A percentile compares a stretch with the other conserved stretches of the same genome.
These are phyloP conservation scores for Diabrotica balteata DNA, from an alignment of 2,888 invertebrate species.

Conservation along the genomic window DNA sequence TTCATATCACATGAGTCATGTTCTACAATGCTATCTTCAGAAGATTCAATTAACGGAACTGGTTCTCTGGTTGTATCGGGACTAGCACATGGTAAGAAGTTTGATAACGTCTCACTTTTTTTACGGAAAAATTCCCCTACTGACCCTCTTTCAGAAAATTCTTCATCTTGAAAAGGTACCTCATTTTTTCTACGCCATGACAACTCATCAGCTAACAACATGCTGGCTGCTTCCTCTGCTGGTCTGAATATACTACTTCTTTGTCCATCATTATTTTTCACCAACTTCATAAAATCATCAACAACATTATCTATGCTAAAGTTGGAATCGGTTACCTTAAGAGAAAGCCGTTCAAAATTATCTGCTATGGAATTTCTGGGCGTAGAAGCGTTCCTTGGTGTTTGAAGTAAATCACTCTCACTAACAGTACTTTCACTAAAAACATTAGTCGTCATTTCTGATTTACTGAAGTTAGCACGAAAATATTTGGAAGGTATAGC, in stretches of 20 bases:
- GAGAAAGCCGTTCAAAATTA: constrained; percentile 44
- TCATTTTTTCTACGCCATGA: constrained; percentile 57
- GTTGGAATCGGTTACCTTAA: constrained; percentile 44
- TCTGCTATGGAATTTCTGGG: constrained; percentile 46
- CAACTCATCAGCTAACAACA: constrained; percentile 58
- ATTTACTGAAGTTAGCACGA: constrained; percentile 37
- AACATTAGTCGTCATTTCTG: constrained; percentile 25
- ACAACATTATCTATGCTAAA: constrained; percentile 47
- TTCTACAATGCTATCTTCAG: constrained; percentile 19
- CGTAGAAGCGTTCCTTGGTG: constrained; percentile 48
- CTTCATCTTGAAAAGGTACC: constrained; percentile 41
- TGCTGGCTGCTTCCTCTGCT: constrained; percentile 56
- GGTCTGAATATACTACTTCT: constrained; percentile 48
- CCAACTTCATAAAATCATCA: constrained; percentile 43
- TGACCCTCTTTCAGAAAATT: constrained; percentile 46
- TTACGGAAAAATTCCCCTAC: constrained; percentile 61
- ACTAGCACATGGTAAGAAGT: constrained; percentile 45
- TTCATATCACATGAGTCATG: background rate
- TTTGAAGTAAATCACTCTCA: constrained; percentile 51
- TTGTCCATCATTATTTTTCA: constrained; percentile 25
- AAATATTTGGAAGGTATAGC: constrained; percentile 50
- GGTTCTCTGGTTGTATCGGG: constrained; percentile 46
- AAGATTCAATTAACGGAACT: constrained; percentile 48
- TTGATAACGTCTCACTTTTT: constrained; percentile 57
- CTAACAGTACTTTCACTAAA: constrained; percentile 50